Evolutionary conservation across 2,888 invertebrate genomes (phyloP).

Genomic region (Invenusta paracnida): DNA sequence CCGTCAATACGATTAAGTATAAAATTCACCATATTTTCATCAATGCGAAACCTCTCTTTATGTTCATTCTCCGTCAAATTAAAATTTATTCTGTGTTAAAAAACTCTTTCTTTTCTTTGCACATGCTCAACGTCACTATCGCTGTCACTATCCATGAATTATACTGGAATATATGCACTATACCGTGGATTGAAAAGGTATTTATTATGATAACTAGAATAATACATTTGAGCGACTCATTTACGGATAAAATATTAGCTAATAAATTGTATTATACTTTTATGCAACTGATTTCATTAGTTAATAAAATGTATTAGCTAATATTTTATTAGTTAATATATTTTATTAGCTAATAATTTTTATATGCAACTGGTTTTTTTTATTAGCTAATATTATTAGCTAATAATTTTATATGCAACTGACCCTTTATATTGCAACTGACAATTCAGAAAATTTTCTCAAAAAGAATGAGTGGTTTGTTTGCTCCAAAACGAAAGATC

Average conservation of each 20-base stretch:
- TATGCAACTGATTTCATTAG: background rate
- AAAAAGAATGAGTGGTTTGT: no score
- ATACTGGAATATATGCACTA: background rate
- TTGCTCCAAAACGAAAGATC: no score
- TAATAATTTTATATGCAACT: background rate
- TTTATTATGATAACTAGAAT: background rate
- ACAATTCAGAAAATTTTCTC: no score
- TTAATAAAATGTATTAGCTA: background rate
- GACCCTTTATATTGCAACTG: no score
- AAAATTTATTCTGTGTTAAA: background rate
- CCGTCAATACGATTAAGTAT: background rate
- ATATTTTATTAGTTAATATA: background rate
- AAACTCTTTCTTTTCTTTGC: conserved; percentile 16
- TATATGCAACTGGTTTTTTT: background rate
- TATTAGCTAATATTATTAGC: background rate
- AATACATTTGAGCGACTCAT: background rate
- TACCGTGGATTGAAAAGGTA: background rate
- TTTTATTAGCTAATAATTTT: background rate
- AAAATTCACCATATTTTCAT: conserved; percentile 11
- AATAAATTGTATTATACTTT: background rate
- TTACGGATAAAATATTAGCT: background rate
- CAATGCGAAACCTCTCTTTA: conserved; percentile 16
- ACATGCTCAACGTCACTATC: conserved; percentile 4
- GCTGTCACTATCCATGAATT: conserved; percentile 20
- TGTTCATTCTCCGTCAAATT: background rate